Conservation (phyloP, 23 tunicate genomes). For the Ciona savignyi region DNA sequence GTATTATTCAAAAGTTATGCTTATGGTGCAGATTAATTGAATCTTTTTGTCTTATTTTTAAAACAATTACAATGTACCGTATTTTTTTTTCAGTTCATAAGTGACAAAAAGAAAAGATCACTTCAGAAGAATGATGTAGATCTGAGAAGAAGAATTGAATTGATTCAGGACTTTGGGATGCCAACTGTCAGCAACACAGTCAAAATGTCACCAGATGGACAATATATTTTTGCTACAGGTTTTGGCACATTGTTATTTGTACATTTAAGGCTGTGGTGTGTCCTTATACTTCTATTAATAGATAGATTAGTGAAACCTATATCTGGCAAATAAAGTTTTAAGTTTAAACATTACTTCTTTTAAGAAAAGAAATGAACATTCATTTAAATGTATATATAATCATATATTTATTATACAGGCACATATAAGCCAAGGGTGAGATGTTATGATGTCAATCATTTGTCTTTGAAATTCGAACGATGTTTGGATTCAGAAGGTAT, state of each 20-base stretch:
- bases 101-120: constrained; percentile 49
- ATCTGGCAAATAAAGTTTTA: too few species aligned
- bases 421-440: constrained; percentile 88
- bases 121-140: constrained; percentile 66
- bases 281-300: too few species aligned
- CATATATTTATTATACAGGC: constrained; percentile 20
- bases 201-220: constrained; percentile 67
- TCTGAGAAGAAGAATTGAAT: constrained; percentile 83
- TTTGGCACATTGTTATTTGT: background rate
- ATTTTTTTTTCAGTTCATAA: constrained; percentile 29
- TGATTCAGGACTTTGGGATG: constrained; percentile 95
- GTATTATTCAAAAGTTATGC: too few species aligned
- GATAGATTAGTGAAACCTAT: too few species aligned
- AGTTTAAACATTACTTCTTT: too few species aligned
- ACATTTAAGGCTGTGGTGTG: too few species aligned
- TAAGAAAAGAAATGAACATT: too few species aligned
- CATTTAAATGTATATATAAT: too few species aligned
- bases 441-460: constrained; percentile 86
- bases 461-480: constrained; percentile 92
- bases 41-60: too few species aligned
- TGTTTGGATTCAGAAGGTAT: constrained; percentile 89
- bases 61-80: too few species aligned
- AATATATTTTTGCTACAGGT: constrained; percentile 91
- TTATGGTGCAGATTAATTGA: too few species aligned
- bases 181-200: constrained; percentile 85